Evolutionary conservation across 2,888 invertebrate species (phyloP).

Genomic region (Adelphocoris suturalis): DNA sequence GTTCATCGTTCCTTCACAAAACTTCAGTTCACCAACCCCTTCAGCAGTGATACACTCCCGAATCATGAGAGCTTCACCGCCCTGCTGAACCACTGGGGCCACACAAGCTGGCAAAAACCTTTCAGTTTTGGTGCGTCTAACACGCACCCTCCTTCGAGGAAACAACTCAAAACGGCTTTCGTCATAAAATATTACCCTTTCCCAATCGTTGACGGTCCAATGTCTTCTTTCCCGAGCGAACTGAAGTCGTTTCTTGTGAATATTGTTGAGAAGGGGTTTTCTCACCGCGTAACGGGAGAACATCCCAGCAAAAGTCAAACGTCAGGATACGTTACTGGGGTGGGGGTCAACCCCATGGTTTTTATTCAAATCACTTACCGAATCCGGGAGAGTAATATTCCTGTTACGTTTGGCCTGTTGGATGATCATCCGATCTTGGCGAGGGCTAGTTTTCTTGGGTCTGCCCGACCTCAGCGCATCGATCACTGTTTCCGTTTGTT

Average conservation of each 20-base stretch:
- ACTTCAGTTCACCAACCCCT: background rate
- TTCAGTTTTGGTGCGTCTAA: background rate
- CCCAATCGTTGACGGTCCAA: slow-evolving; percentile 1
- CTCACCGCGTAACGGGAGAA: background rate
- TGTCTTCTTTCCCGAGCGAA: background rate
- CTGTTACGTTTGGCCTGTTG: background rate
- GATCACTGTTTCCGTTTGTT: background rate
- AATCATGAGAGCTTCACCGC: slow-evolving; percentile 11
- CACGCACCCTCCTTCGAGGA: background rate
- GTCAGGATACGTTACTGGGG: background rate
- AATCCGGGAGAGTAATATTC: background rate
- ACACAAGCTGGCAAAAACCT: background rate
- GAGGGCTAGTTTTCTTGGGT: background rate
- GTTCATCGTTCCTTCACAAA: background rate
- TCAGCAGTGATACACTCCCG: slow-evolving; percentile 27
- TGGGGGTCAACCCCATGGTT: background rate
- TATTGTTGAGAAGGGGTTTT: background rate
- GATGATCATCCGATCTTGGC: background rate
- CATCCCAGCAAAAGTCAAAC: background rate
- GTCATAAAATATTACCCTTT: slow-evolving; percentile 24
- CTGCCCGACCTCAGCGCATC: background rate
- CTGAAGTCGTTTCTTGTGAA: background rate
- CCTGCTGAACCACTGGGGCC: slow-evolving; percentile 10
- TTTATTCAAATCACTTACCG: background rate
- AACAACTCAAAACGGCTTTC: slow-evolving; percentile 41